Evolutionary conservation across 2,888 invertebrate species (phyloP).

Genomic region (Synanthedon formicaeformis): DNA sequence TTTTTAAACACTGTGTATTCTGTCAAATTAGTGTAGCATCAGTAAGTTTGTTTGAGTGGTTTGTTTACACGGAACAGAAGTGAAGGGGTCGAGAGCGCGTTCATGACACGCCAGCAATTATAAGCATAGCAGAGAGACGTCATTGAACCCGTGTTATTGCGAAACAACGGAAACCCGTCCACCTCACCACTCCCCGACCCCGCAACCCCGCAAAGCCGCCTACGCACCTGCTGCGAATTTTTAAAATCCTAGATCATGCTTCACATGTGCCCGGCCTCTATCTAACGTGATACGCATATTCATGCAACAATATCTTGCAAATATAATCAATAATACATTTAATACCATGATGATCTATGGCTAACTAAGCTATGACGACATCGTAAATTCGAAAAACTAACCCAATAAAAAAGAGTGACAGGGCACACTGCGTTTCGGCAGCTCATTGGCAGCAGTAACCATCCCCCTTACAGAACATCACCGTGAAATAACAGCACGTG

Average conservation of each 20-base stretch:
- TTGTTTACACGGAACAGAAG: slow-evolving; percentile 14
- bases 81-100: slow-evolving; percentile 51
- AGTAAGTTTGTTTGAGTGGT: background rate
- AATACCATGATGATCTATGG: too few relatives aligned
- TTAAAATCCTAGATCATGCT: slow-evolving; percentile 67
- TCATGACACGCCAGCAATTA: slow-evolving; percentile 48
- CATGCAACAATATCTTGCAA: slow-evolving; percentile 32
- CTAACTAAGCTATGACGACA: too few relatives aligned
- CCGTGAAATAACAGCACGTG: too few relatives aligned
- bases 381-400: too few relatives aligned
- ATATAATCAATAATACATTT: background rate
- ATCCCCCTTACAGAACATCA: too few relatives aligned
- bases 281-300: slow-evolving; percentile 44
- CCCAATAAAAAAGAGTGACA: too few relatives aligned
- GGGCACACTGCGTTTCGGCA: too few relatives aligned
- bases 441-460: too few relatives aligned
- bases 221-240: slow-evolving; percentile 64
- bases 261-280: slow-evolving; percentile 52
- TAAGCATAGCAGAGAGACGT: slow-evolving; percentile 53
- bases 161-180: slow-evolving; percentile 70
- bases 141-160: slow-evolving; percentile 67
- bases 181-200: slow-evolving; percentile 21
- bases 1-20: too few relatives aligned
- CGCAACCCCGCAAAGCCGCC: slow-evolving; percentile 9
- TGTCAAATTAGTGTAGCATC: background rate